Evolutionary conservation across 2,888 invertebrate genomes (phyloP).

Genomic region (Callosobruchus maculatus): DNA sequence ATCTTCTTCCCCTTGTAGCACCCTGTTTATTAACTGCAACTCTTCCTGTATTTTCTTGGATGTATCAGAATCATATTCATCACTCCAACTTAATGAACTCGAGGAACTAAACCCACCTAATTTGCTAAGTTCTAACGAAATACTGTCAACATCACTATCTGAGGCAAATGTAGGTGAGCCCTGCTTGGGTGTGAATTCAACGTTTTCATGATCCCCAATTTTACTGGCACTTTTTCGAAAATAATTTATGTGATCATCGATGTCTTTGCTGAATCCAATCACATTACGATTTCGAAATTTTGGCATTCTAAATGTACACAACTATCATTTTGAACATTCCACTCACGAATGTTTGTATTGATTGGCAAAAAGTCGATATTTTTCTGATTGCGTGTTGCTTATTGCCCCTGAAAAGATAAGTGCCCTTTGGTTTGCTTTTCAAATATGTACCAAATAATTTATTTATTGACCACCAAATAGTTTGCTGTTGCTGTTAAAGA

Average conservation of each 20-base stretch:
- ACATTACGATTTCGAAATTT: conserved; percentile 15
- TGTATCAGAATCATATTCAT: conserved; percentile 54
- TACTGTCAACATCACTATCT: conserved; percentile 12
- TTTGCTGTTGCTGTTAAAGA: no score
- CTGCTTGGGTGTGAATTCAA: not conserved
- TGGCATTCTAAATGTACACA: conserved; percentile 7
- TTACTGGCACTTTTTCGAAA: not conserved
- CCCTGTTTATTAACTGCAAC: conserved; percentile 57
- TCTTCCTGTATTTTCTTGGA: conserved; percentile 53
- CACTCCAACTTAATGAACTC: conserved; percentile 52
- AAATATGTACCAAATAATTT: no score
- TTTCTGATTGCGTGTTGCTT: no score
- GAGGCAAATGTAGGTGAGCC: not conserved
- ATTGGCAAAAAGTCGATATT: not conserved
- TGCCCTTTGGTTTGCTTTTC: no score
- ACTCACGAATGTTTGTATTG: not conserved
- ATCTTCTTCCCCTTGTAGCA: conserved; percentile 55
- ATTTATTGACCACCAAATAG: no score
- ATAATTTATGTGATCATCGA: not conserved
- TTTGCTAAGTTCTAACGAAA: conserved; percentile 14
- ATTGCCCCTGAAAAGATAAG: no score
- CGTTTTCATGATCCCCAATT: not conserved
- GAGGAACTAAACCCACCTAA: conserved; percentile 35
- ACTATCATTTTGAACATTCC: not conserved
- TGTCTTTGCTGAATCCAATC: conserved; percentile 5